phyloP scores from a whole-genome alignment of 2,888 invertebrate genomes.

The Podotricha telesiphe region DNA sequence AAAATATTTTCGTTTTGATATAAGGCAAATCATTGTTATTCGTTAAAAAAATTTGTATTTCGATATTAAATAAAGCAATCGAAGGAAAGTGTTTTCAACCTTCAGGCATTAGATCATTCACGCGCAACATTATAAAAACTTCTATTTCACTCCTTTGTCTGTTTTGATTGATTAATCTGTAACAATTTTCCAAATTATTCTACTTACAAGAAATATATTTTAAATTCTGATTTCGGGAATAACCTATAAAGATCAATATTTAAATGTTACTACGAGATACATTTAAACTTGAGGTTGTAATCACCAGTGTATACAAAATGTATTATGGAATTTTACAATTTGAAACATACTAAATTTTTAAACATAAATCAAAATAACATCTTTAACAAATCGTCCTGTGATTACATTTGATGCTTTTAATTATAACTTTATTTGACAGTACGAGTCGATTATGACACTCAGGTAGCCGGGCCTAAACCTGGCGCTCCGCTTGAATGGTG shows the following conservation, averaged over 20 bases:
- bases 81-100: conserved; percentile 21
- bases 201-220: background rate
- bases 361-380: background rate
- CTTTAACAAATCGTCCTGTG: background rate
- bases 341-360: too few species aligned
- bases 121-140: conserved; percentile 23
- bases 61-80: conserved; percentile 21
- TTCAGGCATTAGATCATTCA: conserved; percentile 19
- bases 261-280: background rate
- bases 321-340: background rate
- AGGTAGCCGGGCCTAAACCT: conserved; percentile 38
- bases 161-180: conserved; percentile 4
- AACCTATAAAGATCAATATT: too few species aligned
- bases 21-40: too few species aligned
- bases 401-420: background rate
- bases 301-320: background rate
- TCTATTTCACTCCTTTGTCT: conserved; percentile 17
- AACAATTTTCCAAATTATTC: background rate
- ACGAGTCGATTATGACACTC: conserved; percentile 40
- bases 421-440: conserved; percentile 31
- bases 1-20: too few species aligned
- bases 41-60: background rate
- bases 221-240: background rate
- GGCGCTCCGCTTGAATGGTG: conserved; percentile 59
- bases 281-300: background rate